These are phyloP conservation scores for Catharus minimus DNA, from an alignment of 2,113 vertebrate species.

Conservation along the genomic window DNA sequence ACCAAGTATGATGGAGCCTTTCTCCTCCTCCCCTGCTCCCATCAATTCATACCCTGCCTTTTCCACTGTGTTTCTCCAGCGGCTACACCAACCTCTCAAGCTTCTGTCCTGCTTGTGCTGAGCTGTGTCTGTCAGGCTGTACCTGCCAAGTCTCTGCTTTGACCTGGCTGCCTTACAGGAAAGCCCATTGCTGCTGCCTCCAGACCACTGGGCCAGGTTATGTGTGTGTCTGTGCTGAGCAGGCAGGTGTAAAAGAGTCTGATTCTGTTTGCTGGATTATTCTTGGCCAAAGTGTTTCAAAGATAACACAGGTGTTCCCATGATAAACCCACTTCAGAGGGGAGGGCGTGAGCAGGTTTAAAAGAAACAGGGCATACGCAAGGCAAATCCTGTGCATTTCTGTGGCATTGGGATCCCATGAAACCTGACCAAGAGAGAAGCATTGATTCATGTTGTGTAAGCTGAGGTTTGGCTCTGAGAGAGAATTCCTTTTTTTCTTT, in stretches of 20 bases:
- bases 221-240: neutral
- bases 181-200: neutral
- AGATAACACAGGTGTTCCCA: slow-evolving; percentile 25
- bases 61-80: neutral
- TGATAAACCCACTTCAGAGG: neutral
- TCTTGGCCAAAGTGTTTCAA: slow-evolving; percentile 9
- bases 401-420: neutral
- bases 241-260: neutral
- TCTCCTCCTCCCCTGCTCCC: neutral
- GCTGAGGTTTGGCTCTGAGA: neutral
- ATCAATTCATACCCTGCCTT: too few relatives aligned
- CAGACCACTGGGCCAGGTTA: fast-evolving
- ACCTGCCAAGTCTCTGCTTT: neutral
- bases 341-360: neutral
- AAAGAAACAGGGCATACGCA: neutral
- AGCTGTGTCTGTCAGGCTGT: neutral
- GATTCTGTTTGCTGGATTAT: neutral
- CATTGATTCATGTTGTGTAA: neutral
- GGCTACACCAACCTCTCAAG: neutral
- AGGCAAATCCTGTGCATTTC: neutral
- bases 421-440: neutral
- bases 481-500: neutral
- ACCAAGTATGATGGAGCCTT: neutral
- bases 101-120: fast-evolving
- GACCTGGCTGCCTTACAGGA: neutral